Conservation (phyloP, 1,140 invertebrate genomes). For the Berghia stephanieae region DNA sequence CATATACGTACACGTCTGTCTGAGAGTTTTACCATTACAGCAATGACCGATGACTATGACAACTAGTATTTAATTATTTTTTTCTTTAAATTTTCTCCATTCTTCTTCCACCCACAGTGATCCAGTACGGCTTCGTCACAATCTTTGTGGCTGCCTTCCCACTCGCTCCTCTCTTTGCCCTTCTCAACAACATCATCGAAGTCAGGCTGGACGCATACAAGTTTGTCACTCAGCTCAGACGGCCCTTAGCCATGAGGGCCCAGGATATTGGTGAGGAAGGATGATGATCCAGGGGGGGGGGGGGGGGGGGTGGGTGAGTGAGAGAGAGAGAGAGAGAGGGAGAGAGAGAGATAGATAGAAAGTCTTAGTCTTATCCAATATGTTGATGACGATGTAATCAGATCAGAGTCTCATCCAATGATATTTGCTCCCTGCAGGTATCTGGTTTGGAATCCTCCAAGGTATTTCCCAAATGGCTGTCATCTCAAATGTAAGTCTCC, state of each 20-base stretch:
- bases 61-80: background rate
- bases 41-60: no score
- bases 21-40: no score
- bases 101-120: conserved; percentile 62
- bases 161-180: conserved; percentile 82
- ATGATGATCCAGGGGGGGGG: background rate
- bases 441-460: conserved; percentile 63
- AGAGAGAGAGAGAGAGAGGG: background rate
- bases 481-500: conserved; percentile 85
- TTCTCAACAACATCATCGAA: conserved; percentile 86
- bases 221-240: conserved; percentile 79
- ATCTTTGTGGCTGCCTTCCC: conserved; percentile 88
- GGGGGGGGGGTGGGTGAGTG: background rate
- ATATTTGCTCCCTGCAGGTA: no score
- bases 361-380: background rate
- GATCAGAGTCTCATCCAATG: no score
- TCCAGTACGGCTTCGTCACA: conserved; percentile 89
- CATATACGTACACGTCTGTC: no score
- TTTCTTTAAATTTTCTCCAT: conserved; percentile 67
- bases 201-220: conserved; percentile 86
- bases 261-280: conserved; percentile 81
- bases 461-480: conserved; percentile 84
- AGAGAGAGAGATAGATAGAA: background rate
- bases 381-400: no score
- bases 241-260: conserved; percentile 86